Base-by-base conservation (phyloP, 2,888 invertebrate genomes). In the Cantharis rustica region DNA sequence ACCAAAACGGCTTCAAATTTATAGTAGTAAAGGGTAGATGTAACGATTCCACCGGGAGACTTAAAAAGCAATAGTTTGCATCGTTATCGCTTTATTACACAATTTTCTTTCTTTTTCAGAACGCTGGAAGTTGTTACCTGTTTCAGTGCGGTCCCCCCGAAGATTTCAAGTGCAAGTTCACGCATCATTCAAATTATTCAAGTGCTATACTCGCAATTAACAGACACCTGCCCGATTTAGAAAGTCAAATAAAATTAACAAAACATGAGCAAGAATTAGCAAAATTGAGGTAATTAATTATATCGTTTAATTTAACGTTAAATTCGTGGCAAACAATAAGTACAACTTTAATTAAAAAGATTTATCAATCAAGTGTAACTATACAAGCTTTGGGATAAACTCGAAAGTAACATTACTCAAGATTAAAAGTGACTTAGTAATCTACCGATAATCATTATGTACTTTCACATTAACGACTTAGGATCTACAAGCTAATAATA, bases 131-230 rank as follows among this genome's bases (percentile, higher is more conserved):
- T 86, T 97, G 97, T 88, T 97, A 97, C 87, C 90, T 97, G 81
- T 97, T 97, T 88, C 94, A 95, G 87, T 97, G 97, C 87, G 97
- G 97, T 1, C 93, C 95, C 5, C 93, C 95, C 0, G 95, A 95
- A 86, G 95, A 96, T 88, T 96, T 97, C 88, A 95, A 95, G 85
- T 97, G 97, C 89, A 96, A 96, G 90, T 97, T 97, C 87, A 96
- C 96, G 1, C 91, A 93, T 77, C 97, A 97, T 88, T 91, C 92
- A 71, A 95, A 96, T 89, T 97, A 96, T 87, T 95, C 95, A 79
- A 96, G 96, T 87, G 96, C 95, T 69, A 94, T 96, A 81, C 89
- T 96, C 81, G 93, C 93, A 71, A 90, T 93, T 26, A 92, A 92
- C 86, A 89, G 93, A 80, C 91, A 88, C 80, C 89, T 91, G 72